Conservation (phyloP, 1,140 invertebrate species). For the Drosophila rufa region DNA sequence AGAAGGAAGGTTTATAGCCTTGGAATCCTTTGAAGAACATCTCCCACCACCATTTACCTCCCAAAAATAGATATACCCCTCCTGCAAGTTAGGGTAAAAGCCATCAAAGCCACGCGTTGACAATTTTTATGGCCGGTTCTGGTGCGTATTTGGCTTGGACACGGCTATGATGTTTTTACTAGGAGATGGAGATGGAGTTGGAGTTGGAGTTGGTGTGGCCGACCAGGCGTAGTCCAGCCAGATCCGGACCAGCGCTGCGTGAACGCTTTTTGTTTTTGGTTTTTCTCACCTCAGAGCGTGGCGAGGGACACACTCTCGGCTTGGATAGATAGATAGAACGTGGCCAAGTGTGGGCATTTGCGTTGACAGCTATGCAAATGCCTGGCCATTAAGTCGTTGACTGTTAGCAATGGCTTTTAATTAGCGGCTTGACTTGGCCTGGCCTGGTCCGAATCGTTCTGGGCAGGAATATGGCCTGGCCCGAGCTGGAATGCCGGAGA, state of each 20-base stretch:
- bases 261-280: constrained; percentile 46
- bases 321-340: constrained; percentile 27
- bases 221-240: constrained; percentile 14
- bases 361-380: constrained; percentile 80
- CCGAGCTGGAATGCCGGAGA: constrained; percentile 29
- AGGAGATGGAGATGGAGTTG: constrained; percentile 12
- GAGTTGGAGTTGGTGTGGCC: constrained; percentile 20
- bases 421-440: constrained; percentile 58
- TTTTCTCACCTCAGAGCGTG: constrained; percentile 33
- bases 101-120: constrained; percentile 59
- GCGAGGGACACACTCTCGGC: neutral
- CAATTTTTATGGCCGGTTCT: constrained; percentile 77
- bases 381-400: constrained; percentile 76
- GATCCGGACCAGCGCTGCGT: constrained; percentile 31
- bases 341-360: constrained; percentile 76
- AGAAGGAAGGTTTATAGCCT: too few relatives aligned
- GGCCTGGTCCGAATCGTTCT: constrained; percentile 17
- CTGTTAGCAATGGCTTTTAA: constrained; percentile 82
- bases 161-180: constrained; percentile 18
- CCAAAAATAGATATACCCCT: neutral
- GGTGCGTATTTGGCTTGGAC: constrained; percentile 70
- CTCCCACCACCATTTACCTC: too few relatives aligned
- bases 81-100: constrained; percentile 12
- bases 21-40: too few relatives aligned
- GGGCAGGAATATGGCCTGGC: neutral